A percentile compares a stretch with the other conserved stretches of the same genome.
Evolutionary conservation across 2,113 vertebrate genomes (phyloP).

Genomic region (Cephalophus harveyi): DNA sequence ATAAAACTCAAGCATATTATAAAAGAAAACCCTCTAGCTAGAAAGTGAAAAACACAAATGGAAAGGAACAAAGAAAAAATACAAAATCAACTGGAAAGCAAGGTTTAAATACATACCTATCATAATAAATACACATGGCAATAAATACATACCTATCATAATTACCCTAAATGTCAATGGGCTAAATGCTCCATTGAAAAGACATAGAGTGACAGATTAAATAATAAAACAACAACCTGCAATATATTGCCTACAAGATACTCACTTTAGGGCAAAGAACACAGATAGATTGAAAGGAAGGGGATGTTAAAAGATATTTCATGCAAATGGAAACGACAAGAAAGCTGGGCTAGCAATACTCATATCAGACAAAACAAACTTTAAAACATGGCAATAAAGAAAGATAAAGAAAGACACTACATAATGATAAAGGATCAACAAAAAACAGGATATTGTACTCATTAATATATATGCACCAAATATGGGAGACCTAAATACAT

Average conservation of each 20-base stretch:
- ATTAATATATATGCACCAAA: background rate
- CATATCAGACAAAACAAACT: background rate
- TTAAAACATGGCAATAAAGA: background rate
- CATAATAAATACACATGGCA: background rate
- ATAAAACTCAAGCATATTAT: background rate
- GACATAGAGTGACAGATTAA: background rate
- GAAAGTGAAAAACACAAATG: background rate
- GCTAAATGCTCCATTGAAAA: background rate
- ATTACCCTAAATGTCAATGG: background rate
- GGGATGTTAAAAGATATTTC: background rate
- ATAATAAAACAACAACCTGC: background rate
- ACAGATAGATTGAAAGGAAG: background rate
- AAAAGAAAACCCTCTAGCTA: background rate
- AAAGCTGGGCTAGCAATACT: background rate
- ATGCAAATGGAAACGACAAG: background rate
- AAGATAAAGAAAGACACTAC: background rate
- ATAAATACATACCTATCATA: background rate
- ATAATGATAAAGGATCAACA: background rate
- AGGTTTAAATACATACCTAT: background rate
- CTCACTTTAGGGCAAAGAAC: background rate
- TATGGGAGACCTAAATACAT: background rate
- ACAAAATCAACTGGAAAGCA: background rate
- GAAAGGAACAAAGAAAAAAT: background rate
- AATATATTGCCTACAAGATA: background rate
- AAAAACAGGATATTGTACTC: background rate